These are phyloP conservation scores for Lasius fuliginosus DNA, from an alignment of 2,888 invertebrate species.

Conservation along the genomic window DNA sequence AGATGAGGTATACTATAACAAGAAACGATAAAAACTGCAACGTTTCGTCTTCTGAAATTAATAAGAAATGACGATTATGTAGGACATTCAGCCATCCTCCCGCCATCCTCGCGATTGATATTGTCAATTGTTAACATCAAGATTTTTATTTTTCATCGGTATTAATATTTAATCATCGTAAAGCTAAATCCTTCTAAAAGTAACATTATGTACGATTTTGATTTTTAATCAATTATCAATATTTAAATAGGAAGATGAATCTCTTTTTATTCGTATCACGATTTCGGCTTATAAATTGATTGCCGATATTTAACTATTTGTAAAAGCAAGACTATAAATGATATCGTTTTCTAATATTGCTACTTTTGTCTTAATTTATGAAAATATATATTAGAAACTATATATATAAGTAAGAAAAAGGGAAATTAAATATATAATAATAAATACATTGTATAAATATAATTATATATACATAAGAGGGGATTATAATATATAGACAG, in stretches of 20 bases:
- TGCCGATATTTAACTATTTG: slow-evolving; percentile 19
- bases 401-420: neutral
- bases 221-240: slow-evolving; percentile 43
- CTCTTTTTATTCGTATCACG: neutral
- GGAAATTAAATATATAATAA: neutral
- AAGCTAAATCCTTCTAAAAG: slow-evolving; percentile 34
- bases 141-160: slow-evolving; percentile 38
- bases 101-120: neutral
- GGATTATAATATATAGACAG: neutral
- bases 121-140: slow-evolving; percentile 36
- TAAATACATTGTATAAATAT: neutral
- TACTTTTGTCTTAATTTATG: neutral
- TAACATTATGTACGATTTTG: slow-evolving; percentile 10
- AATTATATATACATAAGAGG: neutral
- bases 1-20: slow-evolving; percentile 49
- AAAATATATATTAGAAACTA: neutral
- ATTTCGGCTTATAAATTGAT: slow-evolving; percentile 23
- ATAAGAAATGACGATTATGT: slow-evolving; percentile 45
- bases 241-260: neutral
- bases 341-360: neutral
- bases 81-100: neutral
- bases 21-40: slow-evolving; percentile 41
- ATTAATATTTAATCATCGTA: slow-evolving; percentile 28
- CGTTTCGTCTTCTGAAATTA: slow-evolving; percentile 21
- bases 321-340: neutral